These are phyloP conservation scores for Thera britannica DNA, from an alignment of 2,888 invertebrate species.

Conservation along the genomic window DNA sequence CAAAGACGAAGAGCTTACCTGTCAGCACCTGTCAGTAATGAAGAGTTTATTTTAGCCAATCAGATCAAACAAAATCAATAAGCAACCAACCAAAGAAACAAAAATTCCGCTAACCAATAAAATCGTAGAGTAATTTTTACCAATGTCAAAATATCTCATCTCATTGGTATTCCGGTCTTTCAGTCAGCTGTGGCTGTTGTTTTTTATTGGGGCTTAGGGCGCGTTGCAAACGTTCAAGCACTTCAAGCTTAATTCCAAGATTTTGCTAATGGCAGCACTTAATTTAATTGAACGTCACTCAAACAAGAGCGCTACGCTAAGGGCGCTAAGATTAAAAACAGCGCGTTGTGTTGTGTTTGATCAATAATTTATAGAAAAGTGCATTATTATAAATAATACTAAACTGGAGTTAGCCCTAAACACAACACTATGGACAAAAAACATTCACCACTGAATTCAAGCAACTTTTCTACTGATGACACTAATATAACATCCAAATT, in stretches of 20 bases:
- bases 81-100: no score
- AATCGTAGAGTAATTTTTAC: background rate
- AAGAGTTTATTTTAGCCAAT: no score
- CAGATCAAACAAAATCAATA: no score
- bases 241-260: background rate
- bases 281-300: background rate
- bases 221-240: background rate
- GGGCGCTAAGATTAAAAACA: conserved; percentile 10
- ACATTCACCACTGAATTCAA: conserved; percentile 18
- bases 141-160: background rate
- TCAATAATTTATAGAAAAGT: conserved; percentile 18
- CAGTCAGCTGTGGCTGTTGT: no score
- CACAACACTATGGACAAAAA: conserved; percentile 20
- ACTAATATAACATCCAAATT: conserved; percentile 55
- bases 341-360: conserved; percentile 18
- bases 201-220: no score
- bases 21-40: no score
- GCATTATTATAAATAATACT: background rate
- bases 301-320: background rate
- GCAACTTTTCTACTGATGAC: conserved; percentile 22
- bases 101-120: no score
- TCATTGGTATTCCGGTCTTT: no score
- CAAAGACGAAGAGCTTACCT: no score
- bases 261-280: background rate
- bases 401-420: background rate